Percentiles rank a stretch among this genome's conserved stretches.
Conservation (phyloP, 1,140 invertebrate genomes). For the Drosophila erecta region DNA sequence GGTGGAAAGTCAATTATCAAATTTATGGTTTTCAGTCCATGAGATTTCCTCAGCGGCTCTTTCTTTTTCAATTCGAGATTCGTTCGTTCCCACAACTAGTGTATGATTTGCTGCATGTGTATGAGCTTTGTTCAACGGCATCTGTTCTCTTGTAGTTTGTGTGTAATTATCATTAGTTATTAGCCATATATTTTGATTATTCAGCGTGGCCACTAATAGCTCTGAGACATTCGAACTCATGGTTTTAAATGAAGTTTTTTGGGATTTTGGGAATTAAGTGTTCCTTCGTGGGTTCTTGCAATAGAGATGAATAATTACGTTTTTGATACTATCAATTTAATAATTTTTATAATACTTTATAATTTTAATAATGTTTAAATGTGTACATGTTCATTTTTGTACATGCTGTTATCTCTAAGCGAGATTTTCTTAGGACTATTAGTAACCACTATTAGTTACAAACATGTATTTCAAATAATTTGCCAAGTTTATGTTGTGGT, state of each 20-base stretch:
- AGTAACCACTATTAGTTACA: too few relatives aligned
- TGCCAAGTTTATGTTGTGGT: too few relatives aligned
- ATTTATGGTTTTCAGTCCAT: conserved; percentile 69
- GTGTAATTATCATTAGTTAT: conserved; percentile 76
- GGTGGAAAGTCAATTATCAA: conserved; percentile 77
- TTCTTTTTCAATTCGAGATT: conserved; percentile 49
- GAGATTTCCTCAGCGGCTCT: conserved; percentile 53
- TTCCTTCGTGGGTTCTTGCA: neutral
- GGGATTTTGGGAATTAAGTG: too few relatives aligned
- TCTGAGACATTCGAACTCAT: conserved; percentile 17
- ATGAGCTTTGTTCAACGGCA: conserved; percentile 33
- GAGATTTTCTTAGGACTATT: too few relatives aligned
- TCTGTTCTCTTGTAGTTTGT: conserved; percentile 69
- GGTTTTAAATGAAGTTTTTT: too few relatives aligned
- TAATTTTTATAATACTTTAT: too few relatives aligned
- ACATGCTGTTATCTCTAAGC: too few relatives aligned
- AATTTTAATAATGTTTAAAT: too few relatives aligned
- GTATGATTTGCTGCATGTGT: conserved; percentile 22
- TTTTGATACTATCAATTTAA: too few relatives aligned
- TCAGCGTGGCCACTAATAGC: conserved; percentile 52
- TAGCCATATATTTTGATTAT: conserved; percentile 75
- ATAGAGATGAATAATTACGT: too few relatives aligned
- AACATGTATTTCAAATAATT: too few relatives aligned
- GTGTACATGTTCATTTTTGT: too few relatives aligned
- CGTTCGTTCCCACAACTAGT: conserved; percentile 55